Base-by-base conservation (phyloP, 2,797 vertebrate species). In the Helostoma temminkii region DNA sequence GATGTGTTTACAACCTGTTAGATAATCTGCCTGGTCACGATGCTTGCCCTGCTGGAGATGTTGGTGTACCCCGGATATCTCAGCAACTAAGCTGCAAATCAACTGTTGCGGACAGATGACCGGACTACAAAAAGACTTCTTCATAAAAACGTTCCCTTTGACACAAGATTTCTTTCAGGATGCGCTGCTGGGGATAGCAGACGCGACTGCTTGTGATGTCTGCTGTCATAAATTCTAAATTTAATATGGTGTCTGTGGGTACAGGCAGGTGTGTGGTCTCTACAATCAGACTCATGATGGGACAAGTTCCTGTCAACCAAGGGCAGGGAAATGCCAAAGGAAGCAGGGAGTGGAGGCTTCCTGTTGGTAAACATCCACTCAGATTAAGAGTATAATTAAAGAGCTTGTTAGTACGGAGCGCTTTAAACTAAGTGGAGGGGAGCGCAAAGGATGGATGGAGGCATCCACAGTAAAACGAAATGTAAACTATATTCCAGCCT, bases 341-440 rank as follows among this genome's bases (percentile, higher is more conserved):
- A 90, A 82, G 85, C 78, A 60, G 71, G 77, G 83, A 82, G 87
- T 79, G 81, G 74, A 83, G 81, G 68, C 71, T 90, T 93, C 90
- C 91, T 93, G 91, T 91, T 88, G 86, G 89, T 91, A 92, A 93
- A 91, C 90, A 91, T 85, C 88, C 85, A 81, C 76, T 53, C 80
- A 85, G 85, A 85, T 90, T 90, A 93, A 87, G 65, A 63, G 70
- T 72, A 66, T 87, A 88, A 93, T 90, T 91, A 86, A 78, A 75
- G 52, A 66, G 78, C 53, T 37, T 67, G 62, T 59, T 15, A 26
- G 72, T 42, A 42, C 32, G 22, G 30, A 37, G 53, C 56, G 4
- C 10, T 71, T 60, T 24, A 47, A 69, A 50, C 41, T 11, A 34
- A 25, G 39, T 22, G n/a, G 36, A 4, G 3, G n/a, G 25, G 19